phyloP scores from a whole-genome alignment of 2,797 vertebrate genomes.

The Cephalopachus bancanus region DNA sequence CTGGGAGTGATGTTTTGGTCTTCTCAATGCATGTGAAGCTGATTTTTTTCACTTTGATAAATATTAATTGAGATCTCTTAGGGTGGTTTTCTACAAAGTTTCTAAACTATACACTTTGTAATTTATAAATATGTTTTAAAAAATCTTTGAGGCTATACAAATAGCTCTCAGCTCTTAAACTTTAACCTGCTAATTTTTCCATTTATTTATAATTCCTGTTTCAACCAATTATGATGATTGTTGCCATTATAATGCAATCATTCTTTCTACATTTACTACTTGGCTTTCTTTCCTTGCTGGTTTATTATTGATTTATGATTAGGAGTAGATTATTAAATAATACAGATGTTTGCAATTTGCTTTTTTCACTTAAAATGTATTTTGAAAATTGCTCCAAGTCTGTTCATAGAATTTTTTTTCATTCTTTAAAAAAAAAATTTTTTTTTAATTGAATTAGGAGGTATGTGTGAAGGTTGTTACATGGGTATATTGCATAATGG shows the following conservation, averaged over 20 bases:
- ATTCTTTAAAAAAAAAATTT: too few relatives aligned
- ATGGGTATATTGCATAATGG: too few relatives aligned
- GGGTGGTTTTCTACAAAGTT: neutral
- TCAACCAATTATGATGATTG: neutral
- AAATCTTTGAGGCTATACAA: neutral
- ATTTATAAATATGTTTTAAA: neutral
- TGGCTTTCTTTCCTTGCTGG: neutral
- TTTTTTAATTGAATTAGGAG: too few relatives aligned
- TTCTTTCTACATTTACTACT: neutral
- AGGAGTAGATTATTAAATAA: neutral
- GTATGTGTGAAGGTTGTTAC: too few relatives aligned
- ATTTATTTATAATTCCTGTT: neutral
- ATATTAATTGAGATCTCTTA: neutral
- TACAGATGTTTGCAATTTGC: neutral
- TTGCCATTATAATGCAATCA: neutral
- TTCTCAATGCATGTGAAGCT: neutral
- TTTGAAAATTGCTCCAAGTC: neutral
- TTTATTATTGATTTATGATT: neutral
- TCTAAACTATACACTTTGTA: neutral
- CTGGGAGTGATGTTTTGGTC: neutral
- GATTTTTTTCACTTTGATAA: neutral
- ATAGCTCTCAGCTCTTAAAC: neutral
- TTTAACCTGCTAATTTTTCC: neutral
- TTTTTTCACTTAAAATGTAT: neutral
- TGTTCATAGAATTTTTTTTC: neutral